A percentile compares a stretch with the other conserved stretches of the same genome.
phyloP scores from a whole-genome alignment of 1,140 invertebrate genomes.

The Drosophila paulistorum region DNA sequence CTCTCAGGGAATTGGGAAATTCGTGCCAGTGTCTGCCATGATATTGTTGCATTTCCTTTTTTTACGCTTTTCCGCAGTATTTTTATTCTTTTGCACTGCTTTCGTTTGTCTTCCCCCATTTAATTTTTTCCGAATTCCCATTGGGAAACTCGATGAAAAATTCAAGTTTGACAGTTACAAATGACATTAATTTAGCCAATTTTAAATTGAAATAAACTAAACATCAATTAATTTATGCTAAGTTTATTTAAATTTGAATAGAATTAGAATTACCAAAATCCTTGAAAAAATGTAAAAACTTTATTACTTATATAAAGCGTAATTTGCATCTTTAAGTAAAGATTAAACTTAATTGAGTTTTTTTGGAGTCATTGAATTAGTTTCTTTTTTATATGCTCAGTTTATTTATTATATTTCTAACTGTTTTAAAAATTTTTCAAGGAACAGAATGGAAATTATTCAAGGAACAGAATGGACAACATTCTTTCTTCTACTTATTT shows the following conservation, averaged over 20 bases:
- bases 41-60: slow-evolving; percentile 17
- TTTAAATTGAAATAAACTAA: not conserved
- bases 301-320: no score
- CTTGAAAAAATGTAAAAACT: no score
- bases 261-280: no score
- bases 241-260: no score
- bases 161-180: not conserved
- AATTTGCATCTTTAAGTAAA: no score
- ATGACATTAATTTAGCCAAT: not conserved
- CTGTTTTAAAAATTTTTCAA: not conserved
- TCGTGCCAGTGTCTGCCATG: slow-evolving; percentile 21
- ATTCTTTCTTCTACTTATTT: not conserved
- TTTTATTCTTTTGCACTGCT: slow-evolving; percentile 31
- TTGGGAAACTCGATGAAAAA: slow-evolving; percentile 76
- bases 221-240: no score
- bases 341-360: not conserved
- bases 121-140: slow-evolving; percentile 37
- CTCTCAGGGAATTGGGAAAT: slow-evolving; percentile 18
- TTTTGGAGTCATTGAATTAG: not conserved
- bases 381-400: no score
- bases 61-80: not conserved
- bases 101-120: slow-evolving; percentile 17
- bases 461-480: not conserved
- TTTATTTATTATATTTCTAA: not conserved
- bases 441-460: not conserved